phyloP scores from a whole-genome alignment of 2,888 invertebrate genomes.

The Notodonta dromedarius region DNA sequence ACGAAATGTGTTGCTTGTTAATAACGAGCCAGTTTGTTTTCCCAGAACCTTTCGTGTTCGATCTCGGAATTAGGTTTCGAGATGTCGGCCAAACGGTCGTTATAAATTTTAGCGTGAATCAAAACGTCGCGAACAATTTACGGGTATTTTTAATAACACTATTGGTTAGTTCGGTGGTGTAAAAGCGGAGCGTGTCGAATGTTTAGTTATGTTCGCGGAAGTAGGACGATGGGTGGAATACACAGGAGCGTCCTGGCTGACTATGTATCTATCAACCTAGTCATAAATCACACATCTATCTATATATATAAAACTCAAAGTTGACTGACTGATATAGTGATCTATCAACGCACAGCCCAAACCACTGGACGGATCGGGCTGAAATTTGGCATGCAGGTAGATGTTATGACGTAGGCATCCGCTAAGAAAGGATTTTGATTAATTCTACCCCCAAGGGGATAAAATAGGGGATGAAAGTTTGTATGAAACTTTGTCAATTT shows the following conservation, averaged over 20 bases:
- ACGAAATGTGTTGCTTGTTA: constrained; percentile 15
- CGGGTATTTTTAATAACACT: constrained; percentile 2
- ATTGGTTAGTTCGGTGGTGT: not conserved
- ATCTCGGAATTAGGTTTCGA: constrained; percentile 34
- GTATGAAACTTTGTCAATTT: too few relatives aligned
- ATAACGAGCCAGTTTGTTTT: constrained; percentile 19
- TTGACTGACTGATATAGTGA: not conserved
- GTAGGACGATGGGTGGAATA: not conserved
- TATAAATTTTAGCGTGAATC: constrained; percentile 26
- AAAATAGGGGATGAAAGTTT: too few relatives aligned
- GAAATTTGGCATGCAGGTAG: too few relatives aligned
- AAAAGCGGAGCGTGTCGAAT: not conserved
- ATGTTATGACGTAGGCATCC: too few relatives aligned
- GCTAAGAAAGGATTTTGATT: too few relatives aligned
- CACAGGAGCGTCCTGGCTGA: not conserved
- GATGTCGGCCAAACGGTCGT: constrained; percentile 38
- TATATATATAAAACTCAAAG: too few relatives aligned
- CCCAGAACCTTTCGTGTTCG: constrained; percentile 27
- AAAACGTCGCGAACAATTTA: constrained; percentile 25
- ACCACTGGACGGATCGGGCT: too few relatives aligned
- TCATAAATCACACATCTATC: too few relatives aligned
- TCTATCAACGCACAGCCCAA: too few relatives aligned
- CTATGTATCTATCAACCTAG: too few relatives aligned
- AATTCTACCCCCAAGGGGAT: too few relatives aligned
- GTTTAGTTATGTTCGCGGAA: not conserved